These are phyloP conservation scores for Tragelaphus buxtoni DNA, from an alignment of 2,113 vertebrate genomes.

Conservation along the genomic window DNA sequence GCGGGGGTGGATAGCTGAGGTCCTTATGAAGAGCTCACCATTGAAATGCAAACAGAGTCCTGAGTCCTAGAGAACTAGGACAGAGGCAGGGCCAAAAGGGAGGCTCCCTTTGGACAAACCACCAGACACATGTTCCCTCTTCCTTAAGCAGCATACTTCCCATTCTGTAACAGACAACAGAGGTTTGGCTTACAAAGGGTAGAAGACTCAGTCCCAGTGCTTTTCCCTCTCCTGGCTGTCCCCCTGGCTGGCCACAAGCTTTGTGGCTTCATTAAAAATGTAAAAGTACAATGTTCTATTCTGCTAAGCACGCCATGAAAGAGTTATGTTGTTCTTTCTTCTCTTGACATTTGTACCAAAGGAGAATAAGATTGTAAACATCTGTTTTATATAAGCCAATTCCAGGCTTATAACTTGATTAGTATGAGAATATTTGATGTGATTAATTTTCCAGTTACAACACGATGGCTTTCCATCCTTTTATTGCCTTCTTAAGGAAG, in stretches of 20 bases:
- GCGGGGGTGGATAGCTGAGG: background rate
- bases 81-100: background rate
- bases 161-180: background rate
- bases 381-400: constrained; percentile 84
- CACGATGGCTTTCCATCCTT: constrained; percentile 37
- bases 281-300: constrained; percentile 42
- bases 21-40: background rate
- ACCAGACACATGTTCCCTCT: background rate
- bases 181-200: constrained; percentile 5
- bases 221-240: background rate
- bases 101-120: background rate
- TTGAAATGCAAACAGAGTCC: background rate
- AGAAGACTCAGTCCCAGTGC: background rate
- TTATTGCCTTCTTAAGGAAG: constrained; percentile 71
- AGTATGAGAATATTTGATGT: constrained; percentile 74
- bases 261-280: constrained; percentile 26
- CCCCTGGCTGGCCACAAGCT: constrained; percentile 30
- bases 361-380: constrained; percentile 82
- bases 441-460: constrained; percentile 82
- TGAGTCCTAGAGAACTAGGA: background rate
- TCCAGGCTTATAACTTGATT: constrained; percentile 82
- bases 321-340: constrained; percentile 74
- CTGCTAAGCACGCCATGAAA: background rate
- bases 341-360: constrained; percentile 78
- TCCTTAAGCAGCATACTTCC: background rate